Base-by-base conservation (phyloP, 2,797 vertebrate species). In the Phyllotis vaccarum region DNA sequence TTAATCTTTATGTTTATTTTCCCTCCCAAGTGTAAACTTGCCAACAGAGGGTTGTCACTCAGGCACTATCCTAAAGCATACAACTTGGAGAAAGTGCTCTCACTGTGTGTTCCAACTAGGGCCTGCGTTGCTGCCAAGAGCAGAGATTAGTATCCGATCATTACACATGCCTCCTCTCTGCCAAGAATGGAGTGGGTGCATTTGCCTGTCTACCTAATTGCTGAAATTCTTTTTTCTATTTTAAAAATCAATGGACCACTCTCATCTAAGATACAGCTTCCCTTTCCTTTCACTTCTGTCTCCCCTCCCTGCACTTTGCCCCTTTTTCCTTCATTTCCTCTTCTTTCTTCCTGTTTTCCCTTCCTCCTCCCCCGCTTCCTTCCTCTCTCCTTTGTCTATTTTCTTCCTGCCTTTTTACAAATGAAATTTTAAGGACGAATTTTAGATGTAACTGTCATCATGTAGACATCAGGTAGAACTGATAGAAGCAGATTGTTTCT, bases 321-420 rank as follows among this genome's bases (percentile, higher is more conserved):
- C 14, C 6, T 75, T 46, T 49, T 17, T 2, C 52, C 9, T 6
- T 16, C 14, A 31, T 14, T 31, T 80, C 0, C 17, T 64, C 10
- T 12, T 3, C 2, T 49, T 5, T 49, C 82, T 12, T 24, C 14
- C 1, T 49, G 46, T 49, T 86, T 12, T 24, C 14, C 1, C 10
- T 27, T 58, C 1, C 2, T 60, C 19, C 5, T 6, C 22, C 31
- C 11, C 0, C 10, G 3, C 0, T 24, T 62, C 1, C 19, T 0
- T 40, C 14, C 27, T 8, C 6, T 6, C 37, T 29, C 3, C 34
- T 19, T 12, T 90, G n/a, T n/a, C n/a, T n/a, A n/a, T n/a, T n/a
- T 29, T 24, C 43, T 40, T 19, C 27, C 31, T 56, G 52, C 12
- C 31, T 93, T 68, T 90, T 43, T 64, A 64, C 70, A 89, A 85